phyloP scores from a whole-genome alignment of 2,888 invertebrate genomes.

The Eucera pruinosa region DNA sequence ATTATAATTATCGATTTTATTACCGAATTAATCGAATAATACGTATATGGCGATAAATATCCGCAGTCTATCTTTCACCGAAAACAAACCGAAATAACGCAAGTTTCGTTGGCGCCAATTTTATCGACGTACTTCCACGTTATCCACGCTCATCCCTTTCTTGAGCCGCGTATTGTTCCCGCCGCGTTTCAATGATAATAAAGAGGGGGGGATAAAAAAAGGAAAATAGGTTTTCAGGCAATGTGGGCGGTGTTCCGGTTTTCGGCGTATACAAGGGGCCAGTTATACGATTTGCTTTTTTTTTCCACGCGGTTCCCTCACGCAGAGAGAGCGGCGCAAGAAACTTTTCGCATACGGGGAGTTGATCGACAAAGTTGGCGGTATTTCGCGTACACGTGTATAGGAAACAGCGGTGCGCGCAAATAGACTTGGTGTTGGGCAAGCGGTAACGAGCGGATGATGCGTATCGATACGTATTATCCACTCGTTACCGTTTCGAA shows the following conservation, averaged over 20 bases:
- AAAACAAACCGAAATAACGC: slow-evolving; percentile 51
- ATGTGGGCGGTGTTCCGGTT: neutral
- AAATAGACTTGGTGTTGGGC: neutral
- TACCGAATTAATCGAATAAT: too few relatives aligned
- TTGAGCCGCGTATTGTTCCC: slow-evolving; percentile 33
- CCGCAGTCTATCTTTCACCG: too few relatives aligned
- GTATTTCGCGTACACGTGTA: too few relatives aligned
- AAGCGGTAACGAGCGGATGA: slow-evolving; percentile 1
- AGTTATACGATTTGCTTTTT: neutral
- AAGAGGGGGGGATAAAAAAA: slow-evolving; percentile 1
- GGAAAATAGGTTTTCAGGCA: slow-evolving; percentile 11
- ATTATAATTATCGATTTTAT: too few relatives aligned
- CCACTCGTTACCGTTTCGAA: neutral
- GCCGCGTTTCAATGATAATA: slow-evolving; percentile 2
- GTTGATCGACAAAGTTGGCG: slow-evolving; percentile 6
- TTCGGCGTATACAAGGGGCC: too few relatives aligned
- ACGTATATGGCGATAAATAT: too few relatives aligned
- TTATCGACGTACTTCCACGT: slow-evolving; percentile 50
- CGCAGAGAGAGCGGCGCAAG: too few relatives aligned
- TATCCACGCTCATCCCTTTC: neutral
- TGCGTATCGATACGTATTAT: slow-evolving; percentile 11
- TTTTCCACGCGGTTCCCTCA: neutral
- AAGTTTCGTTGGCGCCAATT: slow-evolving; percentile 54
- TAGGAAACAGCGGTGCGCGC: neutral
- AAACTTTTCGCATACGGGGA: neutral